Evolutionary conservation across 2,888 invertebrate species (phyloP).

Genomic region (Gari tellinella): DNA sequence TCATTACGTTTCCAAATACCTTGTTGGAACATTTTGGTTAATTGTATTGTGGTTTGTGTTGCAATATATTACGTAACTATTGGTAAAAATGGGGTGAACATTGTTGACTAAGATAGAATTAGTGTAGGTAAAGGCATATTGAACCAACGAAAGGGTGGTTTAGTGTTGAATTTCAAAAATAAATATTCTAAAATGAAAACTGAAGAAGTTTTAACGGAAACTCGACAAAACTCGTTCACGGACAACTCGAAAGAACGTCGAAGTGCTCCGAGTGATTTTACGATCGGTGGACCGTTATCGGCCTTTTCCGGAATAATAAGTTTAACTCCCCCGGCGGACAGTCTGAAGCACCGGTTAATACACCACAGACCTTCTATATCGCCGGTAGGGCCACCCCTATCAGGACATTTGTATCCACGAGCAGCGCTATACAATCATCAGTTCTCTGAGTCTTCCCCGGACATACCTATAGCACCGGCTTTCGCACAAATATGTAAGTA

Average conservation of each 20-base stretch:
- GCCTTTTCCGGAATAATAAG: conserved; percentile 43
- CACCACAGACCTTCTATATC: background rate
- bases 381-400: conserved; percentile 6
- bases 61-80: too few species aligned
- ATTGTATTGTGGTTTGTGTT: too few species aligned
- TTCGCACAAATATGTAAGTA: conserved; percentile 61
- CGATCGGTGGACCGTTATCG: conserved; percentile 51
- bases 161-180: background rate
- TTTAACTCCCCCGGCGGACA: background rate
- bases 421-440: background rate
- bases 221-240: too few species aligned
- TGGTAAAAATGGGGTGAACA: too few species aligned
- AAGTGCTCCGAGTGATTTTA: background rate
- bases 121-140: too few species aligned
- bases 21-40: too few species aligned
- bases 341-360: background rate
- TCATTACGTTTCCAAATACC: too few species aligned
- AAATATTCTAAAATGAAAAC: background rate
- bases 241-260: too few species aligned
- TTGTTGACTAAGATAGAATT: too few species aligned
- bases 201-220: too few species aligned
- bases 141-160: too few species aligned
- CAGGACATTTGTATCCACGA: background rate
- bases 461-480: conserved; percentile 53
- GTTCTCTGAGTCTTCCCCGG: background rate